These are phyloP conservation scores for Tigriopus californicus DNA, from an alignment of 2,888 invertebrate species.

Conservation along the genomic window DNA sequence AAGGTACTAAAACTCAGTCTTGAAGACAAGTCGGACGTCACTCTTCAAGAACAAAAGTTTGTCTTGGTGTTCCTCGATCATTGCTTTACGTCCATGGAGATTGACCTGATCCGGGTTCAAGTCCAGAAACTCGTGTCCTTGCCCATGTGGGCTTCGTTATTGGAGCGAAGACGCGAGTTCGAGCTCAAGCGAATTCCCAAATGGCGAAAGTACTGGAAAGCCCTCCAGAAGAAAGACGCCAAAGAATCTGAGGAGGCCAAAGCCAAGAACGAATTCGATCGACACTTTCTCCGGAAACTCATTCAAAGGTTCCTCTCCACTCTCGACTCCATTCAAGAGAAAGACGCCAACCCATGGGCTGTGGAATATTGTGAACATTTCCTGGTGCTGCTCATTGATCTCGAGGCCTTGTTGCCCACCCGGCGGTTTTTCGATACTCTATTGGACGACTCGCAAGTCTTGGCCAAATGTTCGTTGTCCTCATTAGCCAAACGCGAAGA, in stretches of 20 bases:
- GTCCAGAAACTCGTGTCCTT: slow-evolving; percentile 75
- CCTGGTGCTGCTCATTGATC: slow-evolving; percentile 81
- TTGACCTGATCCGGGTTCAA: slow-evolving; percentile 75
- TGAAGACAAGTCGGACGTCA: slow-evolving; percentile 29
- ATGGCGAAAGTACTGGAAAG: slow-evolving; percentile 79
- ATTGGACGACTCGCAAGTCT: slow-evolving; percentile 80
- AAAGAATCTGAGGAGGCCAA: slow-evolving; percentile 22
- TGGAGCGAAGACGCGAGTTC: slow-evolving; percentile 34
- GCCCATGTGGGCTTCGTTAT: slow-evolving; percentile 78
- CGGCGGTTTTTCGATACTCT: slow-evolving; percentile 90
- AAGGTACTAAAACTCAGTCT: slow-evolving; percentile 41
- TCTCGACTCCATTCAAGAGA: slow-evolving; percentile 18
- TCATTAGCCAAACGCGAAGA: slow-evolving; percentile 51
- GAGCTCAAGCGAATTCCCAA: slow-evolving; percentile 44
- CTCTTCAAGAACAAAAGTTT: slow-evolving; percentile 53
- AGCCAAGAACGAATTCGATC: slow-evolving; percentile 48
- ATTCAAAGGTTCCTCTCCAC: slow-evolving; percentile 36
- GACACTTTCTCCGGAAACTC: slow-evolving; percentile 60
- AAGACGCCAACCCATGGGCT: slow-evolving; percentile 28
- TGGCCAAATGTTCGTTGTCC: slow-evolving; percentile 70
- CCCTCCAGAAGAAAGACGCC: slow-evolving; percentile 60
- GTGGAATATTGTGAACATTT: slow-evolving; percentile 81
- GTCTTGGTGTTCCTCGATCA: slow-evolving; percentile 81
- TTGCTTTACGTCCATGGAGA: slow-evolving; percentile 94
- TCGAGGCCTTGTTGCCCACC: slow-evolving; percentile 85